phyloP scores from a whole-genome alignment of 2,888 invertebrate species.

The Acanthosepion lycidas region DNA sequence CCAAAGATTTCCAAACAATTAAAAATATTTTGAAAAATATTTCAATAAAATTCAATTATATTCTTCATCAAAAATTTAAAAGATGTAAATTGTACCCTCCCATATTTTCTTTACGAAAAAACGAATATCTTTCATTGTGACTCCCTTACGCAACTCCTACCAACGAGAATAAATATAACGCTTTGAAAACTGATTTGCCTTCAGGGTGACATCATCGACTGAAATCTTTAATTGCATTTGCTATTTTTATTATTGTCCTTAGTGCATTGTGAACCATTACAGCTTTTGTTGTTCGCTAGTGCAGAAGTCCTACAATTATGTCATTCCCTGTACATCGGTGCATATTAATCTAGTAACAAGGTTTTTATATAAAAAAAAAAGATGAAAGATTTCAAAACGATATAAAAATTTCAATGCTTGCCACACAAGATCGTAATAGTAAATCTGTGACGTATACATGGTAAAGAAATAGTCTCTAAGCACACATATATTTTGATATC shows the following conservation, averaged over 20 bases:
- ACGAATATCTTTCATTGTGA: background rate
- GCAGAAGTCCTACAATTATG: background rate
- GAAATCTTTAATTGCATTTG: background rate
- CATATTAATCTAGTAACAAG: background rate
- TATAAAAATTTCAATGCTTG: background rate
- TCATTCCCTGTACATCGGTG: background rate
- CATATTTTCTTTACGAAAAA: background rate
- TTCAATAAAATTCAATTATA: background rate
- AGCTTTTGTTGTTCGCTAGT: background rate
- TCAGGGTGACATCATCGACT: background rate
- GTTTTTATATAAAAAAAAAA: background rate
- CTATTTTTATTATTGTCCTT: background rate
- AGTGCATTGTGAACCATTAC: background rate
- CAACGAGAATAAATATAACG: background rate
- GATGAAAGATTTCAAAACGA: background rate
- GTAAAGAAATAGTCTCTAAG: background rate
- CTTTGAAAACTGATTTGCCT: background rate
- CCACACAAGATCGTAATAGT: background rate
- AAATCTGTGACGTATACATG: background rate
- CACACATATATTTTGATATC: too few relatives aligned
- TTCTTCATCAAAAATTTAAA: background rate
- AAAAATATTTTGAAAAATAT: background rate
- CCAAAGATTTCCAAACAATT: background rate
- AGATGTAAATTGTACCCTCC: background rate
- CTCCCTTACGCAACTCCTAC: background rate